Base-by-base conservation (phyloP, 2,888 invertebrate genomes). In the Hemithea aestivaria region DNA sequence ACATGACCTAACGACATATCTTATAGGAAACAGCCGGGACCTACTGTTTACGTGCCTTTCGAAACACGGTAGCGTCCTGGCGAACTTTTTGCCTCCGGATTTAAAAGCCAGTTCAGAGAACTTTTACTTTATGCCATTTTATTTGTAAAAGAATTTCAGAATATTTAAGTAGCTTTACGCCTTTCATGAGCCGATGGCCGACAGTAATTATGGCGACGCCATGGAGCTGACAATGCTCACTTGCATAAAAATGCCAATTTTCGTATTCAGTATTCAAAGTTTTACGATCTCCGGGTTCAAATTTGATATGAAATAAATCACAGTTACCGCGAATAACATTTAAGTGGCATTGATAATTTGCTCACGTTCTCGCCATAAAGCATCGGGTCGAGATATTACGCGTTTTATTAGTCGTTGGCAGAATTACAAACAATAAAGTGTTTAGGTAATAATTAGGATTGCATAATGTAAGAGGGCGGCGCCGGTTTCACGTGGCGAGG, bases 381-480 rank as follows among this genome's bases (percentile, higher is more conserved):
- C 29, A 35, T 26, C 6, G 10, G 22, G 28, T 10, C 20, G 26
- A 27, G 10, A 35, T 40, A 35, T 28, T 22, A 23, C 22, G 33
- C 21, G 39, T 32, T 40, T 32, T 35, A 35, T 10, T 33, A 37
- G 23, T 26, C 27, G 32, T 32, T 44, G 21, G 45, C 35, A 34
- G 41, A 42, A 44, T 41, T 44, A 39, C 46, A 36, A 46, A 46
- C 39, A 46, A 43, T 46, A 50, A 47, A 50, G 32, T 42, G 47
- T 47, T 45, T 50, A 48, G 39, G 33, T 43, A 45, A 35, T 50
- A 42, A 43, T 34, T 44, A 42, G 53, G 45, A 53, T 64, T 62
- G 57, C 57, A 59, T 66, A 63, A 66, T 60, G 58, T 57, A 46
- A 32, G 28, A 37, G 36, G 29, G 37, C 24, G 45, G 37, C 45